Conservation (phyloP, 2,797 vertebrate genomes). For the Brachyrhaphis roseni region DNA sequence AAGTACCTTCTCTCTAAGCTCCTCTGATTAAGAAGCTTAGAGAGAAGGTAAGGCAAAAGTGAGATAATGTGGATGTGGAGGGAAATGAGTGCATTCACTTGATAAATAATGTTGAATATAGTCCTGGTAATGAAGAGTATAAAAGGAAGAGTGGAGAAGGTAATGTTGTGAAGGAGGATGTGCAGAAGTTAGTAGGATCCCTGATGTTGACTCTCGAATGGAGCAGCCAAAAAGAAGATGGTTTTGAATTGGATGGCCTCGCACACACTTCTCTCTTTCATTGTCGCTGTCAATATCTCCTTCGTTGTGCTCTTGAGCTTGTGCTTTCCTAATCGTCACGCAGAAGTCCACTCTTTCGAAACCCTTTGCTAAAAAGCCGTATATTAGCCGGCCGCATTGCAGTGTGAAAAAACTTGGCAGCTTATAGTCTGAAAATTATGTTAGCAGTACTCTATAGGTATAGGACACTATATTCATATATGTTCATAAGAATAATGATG, state of each 20-base stretch:
- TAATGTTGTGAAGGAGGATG: neutral
- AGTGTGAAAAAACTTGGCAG: too few relatives aligned
- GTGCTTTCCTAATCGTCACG: too few relatives aligned
- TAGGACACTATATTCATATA: neutral
- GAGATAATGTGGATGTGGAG: neutral
- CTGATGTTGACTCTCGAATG: neutral
- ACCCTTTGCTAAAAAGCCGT: too few relatives aligned
- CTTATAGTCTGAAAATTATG: too few relatives aligned
- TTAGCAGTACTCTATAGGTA: neutral
- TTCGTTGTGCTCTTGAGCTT: too few relatives aligned
- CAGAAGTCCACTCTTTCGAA: too few relatives aligned
- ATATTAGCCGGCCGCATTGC: too few relatives aligned
- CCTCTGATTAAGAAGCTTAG: neutral
- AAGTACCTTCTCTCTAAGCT: neutral
- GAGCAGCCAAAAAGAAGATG: neutral
- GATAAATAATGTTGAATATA: neutral
- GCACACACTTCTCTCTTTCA: too few relatives aligned
- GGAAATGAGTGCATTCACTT: neutral
- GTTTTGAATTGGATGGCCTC: too few relatives aligned
- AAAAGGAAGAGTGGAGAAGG: neutral
- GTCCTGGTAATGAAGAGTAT: neutral
- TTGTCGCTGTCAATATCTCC: too few relatives aligned
- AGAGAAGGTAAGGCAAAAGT: neutral
- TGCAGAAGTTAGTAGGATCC: neutral
- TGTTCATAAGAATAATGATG: neutral